A percentile compares a stretch with the other conserved stretches of the same genome.
Evolutionary conservation across 2,888 invertebrate species (phyloP).

Genomic region (Cryptosula pallasiana): DNA sequence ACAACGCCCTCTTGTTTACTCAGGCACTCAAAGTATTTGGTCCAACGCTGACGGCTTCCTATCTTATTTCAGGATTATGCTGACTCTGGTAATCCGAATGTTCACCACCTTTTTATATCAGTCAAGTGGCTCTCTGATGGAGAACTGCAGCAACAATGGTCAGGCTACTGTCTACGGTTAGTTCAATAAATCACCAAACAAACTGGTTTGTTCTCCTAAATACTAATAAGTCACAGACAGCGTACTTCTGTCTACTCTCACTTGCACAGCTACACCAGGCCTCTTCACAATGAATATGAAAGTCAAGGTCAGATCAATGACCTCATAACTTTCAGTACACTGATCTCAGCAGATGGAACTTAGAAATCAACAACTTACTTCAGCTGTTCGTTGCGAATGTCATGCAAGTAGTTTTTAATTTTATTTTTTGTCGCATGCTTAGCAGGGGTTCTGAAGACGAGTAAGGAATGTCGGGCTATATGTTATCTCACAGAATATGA

Average conservation of each 20-base stretch:
- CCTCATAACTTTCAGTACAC: too few species aligned
- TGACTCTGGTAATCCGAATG: not conserved
- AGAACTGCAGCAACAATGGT: not conserved
- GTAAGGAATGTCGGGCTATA: not conserved
- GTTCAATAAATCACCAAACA: not conserved
- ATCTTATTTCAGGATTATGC: not conserved
- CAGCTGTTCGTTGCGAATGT: too few species aligned
- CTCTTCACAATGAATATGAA: too few species aligned
- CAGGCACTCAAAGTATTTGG: too few species aligned
- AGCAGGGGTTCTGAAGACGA: not conserved
- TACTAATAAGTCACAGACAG: not conserved
- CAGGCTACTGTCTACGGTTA: not conserved
- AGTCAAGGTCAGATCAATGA: too few species aligned
- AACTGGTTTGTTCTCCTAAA: not conserved
- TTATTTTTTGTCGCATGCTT: too few species aligned
- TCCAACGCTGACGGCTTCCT: too few species aligned
- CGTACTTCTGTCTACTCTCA: too few species aligned
- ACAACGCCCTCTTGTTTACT: not conserved
- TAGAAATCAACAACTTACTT: too few species aligned
- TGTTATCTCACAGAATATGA: not conserved
- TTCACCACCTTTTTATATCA: not conserved
- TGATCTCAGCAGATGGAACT: too few species aligned
- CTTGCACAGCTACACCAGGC: too few species aligned
- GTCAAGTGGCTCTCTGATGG: not conserved
- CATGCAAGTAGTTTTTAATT: too few species aligned